phyloP scores from a whole-genome alignment of 2,888 invertebrate genomes.

The Lycaena phlaeas region DNA sequence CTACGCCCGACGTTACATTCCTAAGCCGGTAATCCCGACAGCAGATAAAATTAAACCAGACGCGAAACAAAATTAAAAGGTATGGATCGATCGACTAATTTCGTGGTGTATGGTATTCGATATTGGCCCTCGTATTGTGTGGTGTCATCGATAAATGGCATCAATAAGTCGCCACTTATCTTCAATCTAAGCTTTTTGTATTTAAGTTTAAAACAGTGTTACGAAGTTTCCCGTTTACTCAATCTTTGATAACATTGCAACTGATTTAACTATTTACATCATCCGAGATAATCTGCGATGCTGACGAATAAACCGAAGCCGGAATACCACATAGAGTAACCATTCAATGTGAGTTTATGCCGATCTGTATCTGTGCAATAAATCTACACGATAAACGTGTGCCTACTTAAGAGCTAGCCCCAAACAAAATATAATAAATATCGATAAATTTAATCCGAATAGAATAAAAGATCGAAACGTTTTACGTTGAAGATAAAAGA shows the following conservation, averaged over 20 bases:
- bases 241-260: conserved; percentile 4
- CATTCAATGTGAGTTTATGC: conserved; percentile 46
- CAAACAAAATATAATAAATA: conserved; percentile 38
- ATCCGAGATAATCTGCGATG: conserved; percentile 17
- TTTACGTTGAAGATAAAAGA: too few species aligned
- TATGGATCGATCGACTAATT: conserved; percentile 66
- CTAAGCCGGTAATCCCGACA: conserved; percentile 70
- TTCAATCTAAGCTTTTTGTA: conserved; percentile 21
- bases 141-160: conserved; percentile 30
- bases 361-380: conserved; percentile 62
- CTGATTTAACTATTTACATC: conserved; percentile 14
- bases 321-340: conserved; percentile 40
- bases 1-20: conserved; percentile 60
- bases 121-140: conserved; percentile 34
- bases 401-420: conserved; percentile 28
- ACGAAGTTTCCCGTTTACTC: conserved; percentile 5
- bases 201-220: background rate
- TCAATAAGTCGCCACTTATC: conserved; percentile 31
- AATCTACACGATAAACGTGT: conserved; percentile 56
- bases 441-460: conserved; percentile 31
- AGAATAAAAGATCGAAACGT: too few species aligned
- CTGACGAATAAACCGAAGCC: conserved; percentile 23
- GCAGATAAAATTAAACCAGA: conserved; percentile 72
- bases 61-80: conserved; percentile 72
- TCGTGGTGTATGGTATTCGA: conserved; percentile 60